These are phyloP conservation scores for Danio tinwini DNA, from an alignment of 2,797 vertebrate genomes.

Conservation along the genomic window DNA sequence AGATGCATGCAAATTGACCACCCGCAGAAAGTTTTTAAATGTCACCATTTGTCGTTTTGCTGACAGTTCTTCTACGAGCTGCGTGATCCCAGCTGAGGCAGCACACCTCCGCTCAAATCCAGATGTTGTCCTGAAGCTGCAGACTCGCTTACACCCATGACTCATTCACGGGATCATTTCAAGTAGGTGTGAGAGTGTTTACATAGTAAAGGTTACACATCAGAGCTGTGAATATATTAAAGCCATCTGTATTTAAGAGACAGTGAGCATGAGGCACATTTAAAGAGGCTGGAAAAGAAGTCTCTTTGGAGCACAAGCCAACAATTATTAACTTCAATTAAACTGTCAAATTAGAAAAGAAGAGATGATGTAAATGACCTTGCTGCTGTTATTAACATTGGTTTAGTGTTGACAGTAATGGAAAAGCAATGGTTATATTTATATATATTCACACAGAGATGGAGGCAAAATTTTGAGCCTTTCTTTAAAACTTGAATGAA, in stretches of 20 bases:
- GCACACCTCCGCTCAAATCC: slow-evolving; percentile 45
- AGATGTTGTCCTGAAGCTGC: slow-evolving; percentile 47
- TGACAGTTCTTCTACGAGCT: slow-evolving; percentile 31
- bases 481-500: too few species aligned
- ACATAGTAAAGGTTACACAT: slow-evolving; percentile 40
- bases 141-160: slow-evolving; percentile 14
- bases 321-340: slow-evolving; percentile 1
- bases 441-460: too few species aligned
- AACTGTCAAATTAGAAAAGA: neutral
- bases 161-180: slow-evolving; percentile 16
- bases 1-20: slow-evolving; percentile 16
- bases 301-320: neutral
- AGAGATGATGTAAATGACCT: neutral
- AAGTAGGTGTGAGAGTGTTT: slow-evolving; percentile 43
- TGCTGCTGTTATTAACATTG: neutral
- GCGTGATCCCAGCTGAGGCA: slow-evolving; percentile 21
- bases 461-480: too few species aligned
- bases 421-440: neutral
- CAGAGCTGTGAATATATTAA: slow-evolving; percentile 25
- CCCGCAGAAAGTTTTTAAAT: slow-evolving; percentile 33
- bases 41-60: slow-evolving; percentile 39
- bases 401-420: neutral
- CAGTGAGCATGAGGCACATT: slow-evolving; percentile 3
- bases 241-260: slow-evolving; percentile 21
- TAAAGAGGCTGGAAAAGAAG: slow-evolving; percentile 11